These are phyloP conservation scores for Lamellibrachia luymesi DNA, from an alignment of 1,140 invertebrate genomes.

Conservation along the genomic window DNA sequence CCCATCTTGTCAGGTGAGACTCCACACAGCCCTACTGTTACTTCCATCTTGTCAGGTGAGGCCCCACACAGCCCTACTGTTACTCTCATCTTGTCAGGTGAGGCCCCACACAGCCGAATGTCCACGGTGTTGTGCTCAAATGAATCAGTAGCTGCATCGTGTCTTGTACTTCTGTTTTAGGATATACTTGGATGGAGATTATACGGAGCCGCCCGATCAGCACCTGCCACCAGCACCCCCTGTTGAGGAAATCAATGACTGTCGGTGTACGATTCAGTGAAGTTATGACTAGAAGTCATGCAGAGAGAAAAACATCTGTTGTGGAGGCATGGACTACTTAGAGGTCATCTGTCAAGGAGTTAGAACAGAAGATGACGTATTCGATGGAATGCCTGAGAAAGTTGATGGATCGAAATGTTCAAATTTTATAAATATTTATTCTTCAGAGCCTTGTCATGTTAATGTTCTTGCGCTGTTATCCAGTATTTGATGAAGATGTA, in stretches of 20 bases:
- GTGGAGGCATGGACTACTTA: too few relatives aligned
- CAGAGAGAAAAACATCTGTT: background rate
- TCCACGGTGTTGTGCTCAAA: background rate
- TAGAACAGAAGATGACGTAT: background rate
- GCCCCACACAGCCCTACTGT: too few relatives aligned
- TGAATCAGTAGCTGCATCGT: background rate
- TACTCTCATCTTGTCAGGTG: too few relatives aligned
- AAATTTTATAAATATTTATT: background rate
- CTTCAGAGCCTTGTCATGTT: background rate
- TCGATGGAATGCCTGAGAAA: background rate
- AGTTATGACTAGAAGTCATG: background rate
- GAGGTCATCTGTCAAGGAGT: background rate
- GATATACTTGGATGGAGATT: slow-evolving; percentile 28
- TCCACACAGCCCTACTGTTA: too few relatives aligned
- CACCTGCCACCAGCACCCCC: slow-evolving; percentile 23
- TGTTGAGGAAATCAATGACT: slow-evolving; percentile 30
- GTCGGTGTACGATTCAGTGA: slow-evolving; percentile 25
- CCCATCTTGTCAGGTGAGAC: too few relatives aligned
- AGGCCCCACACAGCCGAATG: too few relatives aligned
- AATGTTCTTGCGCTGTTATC: background rate
- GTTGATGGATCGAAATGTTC: background rate
- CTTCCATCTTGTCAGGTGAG: too few relatives aligned
- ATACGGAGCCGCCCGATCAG: slow-evolving; percentile 24
- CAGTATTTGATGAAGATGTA: background rate
- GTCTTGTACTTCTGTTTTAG: slow-evolving; percentile 12